These are phyloP conservation scores for Andinoacara biseriatus DNA, from an alignment of 2,113 vertebrate species.

Conservation along the genomic window DNA sequence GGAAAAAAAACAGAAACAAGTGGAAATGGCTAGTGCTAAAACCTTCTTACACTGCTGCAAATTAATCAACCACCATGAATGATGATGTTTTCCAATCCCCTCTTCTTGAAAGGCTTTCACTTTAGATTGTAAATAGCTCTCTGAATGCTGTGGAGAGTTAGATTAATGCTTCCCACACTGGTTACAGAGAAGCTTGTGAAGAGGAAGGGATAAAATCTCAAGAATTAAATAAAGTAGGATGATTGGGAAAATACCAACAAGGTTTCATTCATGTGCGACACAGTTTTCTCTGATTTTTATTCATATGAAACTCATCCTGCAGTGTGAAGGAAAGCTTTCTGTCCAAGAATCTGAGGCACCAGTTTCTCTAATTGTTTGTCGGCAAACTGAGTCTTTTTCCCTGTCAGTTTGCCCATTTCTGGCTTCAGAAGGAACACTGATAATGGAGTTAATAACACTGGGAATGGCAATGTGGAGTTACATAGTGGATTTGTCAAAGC, in stretches of 20 bases:
- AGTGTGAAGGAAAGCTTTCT: conserved; percentile 34
- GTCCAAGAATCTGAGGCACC: conserved; percentile 7
- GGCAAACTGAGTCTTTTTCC: conserved; percentile 7
- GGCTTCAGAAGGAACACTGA: conserved; percentile 4
- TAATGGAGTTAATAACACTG: conserved; percentile 29
- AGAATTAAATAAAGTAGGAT: conserved; percentile 55
- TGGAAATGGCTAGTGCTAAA: conserved; percentile 40
- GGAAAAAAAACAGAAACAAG: background rate
- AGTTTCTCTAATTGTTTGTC: conserved; percentile 3
- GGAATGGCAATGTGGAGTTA: conserved; percentile 17
- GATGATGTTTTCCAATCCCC: conserved; percentile 41
- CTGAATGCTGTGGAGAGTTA: conserved; percentile 53
- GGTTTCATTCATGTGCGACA: conserved; percentile 41
- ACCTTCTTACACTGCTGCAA: conserved; percentile 38
- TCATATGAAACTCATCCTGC: conserved; percentile 60
- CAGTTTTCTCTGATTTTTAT: conserved; percentile 52
- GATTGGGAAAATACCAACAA: conserved; percentile 52
- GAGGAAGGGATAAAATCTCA: conserved; percentile 33
- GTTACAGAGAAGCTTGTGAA: conserved; percentile 21
- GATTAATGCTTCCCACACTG: conserved; percentile 54
- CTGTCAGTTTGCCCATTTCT: conserved; percentile 15
- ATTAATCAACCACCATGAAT: conserved; percentile 58
- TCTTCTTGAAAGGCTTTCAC: conserved; percentile 51
- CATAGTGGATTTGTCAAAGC: conserved; percentile 40
- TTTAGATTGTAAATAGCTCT: conserved; percentile 68